Conservation (phyloP, 2,797 vertebrate species). For the Acipenser ruthenus region DNA sequence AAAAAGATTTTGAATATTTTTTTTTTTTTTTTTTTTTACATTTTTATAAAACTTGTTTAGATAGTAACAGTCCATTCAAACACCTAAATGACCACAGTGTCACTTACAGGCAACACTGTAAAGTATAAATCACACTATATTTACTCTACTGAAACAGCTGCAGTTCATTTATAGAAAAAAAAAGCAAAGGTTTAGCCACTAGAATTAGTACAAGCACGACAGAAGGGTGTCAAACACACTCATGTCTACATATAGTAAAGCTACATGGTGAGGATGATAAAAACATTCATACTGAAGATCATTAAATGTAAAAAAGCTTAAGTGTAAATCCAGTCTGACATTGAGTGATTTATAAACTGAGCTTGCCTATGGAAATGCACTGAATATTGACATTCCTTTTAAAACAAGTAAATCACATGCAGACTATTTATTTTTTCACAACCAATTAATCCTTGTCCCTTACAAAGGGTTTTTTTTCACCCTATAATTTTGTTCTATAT, state of each 20-base stretch:
- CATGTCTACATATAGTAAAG: constrained; percentile 4
- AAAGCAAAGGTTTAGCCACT: constrained; percentile 8
- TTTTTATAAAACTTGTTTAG: constrained; percentile 10
- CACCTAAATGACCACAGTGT: too few species aligned
- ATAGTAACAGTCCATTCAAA: too few species aligned
- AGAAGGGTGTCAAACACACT: neutral
- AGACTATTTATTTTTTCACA: too few species aligned
- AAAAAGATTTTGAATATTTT: constrained; percentile 10
- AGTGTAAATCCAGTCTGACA: neutral
- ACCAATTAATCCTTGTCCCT: too few species aligned
- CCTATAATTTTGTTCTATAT: too few species aligned
- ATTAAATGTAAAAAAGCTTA: constrained; percentile 6
- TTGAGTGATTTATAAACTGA: neutral
- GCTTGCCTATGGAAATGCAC: neutral
- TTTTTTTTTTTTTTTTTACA: neutral
- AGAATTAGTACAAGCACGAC: neutral
- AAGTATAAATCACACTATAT: too few species aligned
- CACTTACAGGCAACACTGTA: too few species aligned
- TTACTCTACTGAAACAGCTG: constrained; percentile 10
- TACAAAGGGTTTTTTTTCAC: neutral
- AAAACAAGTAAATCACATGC: too few species aligned
- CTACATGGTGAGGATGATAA: constrained; percentile 10
- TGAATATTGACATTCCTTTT: too few species aligned
- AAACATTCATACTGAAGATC: constrained; percentile 12
- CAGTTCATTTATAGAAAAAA: constrained; percentile 17